These are phyloP conservation scores for Anolis carolinensis DNA, from an alignment of 2,113 vertebrate genomes.

Conservation along the genomic window DNA sequence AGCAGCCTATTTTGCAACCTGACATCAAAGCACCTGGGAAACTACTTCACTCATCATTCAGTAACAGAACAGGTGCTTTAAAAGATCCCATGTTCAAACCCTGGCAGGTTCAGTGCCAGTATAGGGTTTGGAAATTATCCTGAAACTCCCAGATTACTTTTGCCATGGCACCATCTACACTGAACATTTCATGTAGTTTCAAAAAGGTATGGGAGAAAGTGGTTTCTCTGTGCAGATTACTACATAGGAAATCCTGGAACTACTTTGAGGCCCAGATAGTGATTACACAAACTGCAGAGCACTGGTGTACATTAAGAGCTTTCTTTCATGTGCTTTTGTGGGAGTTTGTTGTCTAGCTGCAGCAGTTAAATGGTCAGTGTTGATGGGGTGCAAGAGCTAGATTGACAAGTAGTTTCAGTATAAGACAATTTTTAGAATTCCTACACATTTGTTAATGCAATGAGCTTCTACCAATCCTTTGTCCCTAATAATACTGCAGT, in stretches of 20 bases:
- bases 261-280: too few species aligned
- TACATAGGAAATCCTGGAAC: too few species aligned
- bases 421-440: neutral
- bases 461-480: neutral
- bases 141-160: neutral
- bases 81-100: neutral
- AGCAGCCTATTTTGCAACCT: neutral
- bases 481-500: neutral
- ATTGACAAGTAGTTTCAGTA: too few species aligned
- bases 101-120: neutral
- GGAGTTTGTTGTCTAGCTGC: too few species aligned
- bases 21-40: neutral
- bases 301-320: too few species aligned
- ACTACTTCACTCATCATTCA: neutral
- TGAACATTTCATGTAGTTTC: neutral
- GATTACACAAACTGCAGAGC: too few species aligned
- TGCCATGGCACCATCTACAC: neutral
- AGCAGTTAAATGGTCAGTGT: too few species aligned
- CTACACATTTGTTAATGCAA: neutral
- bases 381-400: too few species aligned
- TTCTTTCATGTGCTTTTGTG: too few species aligned
- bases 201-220: too few species aligned
- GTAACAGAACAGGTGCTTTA: too few species aligned
- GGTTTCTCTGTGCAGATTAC: too few species aligned
- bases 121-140: neutral